Percentiles rank a stretch among this genome's conserved stretches.
Evolutionary conservation across 2,888 invertebrate species (phyloP).

Genomic region (Candidula unifasciata): DNA sequence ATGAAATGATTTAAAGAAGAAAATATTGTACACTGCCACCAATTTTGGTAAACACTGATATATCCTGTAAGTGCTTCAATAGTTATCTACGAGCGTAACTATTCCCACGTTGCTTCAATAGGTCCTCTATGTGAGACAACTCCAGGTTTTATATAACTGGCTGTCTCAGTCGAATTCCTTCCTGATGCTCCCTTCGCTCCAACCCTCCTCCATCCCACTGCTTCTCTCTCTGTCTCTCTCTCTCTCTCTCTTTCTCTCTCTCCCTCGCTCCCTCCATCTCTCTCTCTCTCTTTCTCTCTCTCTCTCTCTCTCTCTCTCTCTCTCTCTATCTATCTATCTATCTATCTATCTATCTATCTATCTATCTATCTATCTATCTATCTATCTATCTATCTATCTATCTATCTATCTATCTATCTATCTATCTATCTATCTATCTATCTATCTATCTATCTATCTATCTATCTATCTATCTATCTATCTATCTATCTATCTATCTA

Average conservation of each 20-base stretch:
- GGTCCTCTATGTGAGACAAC: too few relatives aligned
- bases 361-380: background rate
- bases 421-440: background rate
- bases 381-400: background rate
- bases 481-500: background rate
- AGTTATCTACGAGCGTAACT: too few relatives aligned
- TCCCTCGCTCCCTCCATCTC: background rate
- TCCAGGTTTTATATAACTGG: too few relatives aligned
- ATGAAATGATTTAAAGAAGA: too few relatives aligned
- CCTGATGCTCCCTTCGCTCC: too few relatives aligned
- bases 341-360: background rate
- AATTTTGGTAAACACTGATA: too few relatives aligned
- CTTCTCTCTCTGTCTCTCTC: background rate
- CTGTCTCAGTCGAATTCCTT: too few relatives aligned
- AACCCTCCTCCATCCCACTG: too few relatives aligned
- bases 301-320: background rate
- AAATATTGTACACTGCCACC: too few relatives aligned
- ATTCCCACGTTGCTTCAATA: too few relatives aligned
- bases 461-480: background rate
- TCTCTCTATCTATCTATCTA: background rate
- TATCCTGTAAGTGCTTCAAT: too few relatives aligned
- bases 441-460: background rate
- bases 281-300: background rate
- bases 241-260: background rate
- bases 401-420: background rate